Evolutionary conservation across 1,140 invertebrate species (phyloP), one percentile per base, ranked within the genome.

Genomic region (Hylaeus volcanicus): DNA sequence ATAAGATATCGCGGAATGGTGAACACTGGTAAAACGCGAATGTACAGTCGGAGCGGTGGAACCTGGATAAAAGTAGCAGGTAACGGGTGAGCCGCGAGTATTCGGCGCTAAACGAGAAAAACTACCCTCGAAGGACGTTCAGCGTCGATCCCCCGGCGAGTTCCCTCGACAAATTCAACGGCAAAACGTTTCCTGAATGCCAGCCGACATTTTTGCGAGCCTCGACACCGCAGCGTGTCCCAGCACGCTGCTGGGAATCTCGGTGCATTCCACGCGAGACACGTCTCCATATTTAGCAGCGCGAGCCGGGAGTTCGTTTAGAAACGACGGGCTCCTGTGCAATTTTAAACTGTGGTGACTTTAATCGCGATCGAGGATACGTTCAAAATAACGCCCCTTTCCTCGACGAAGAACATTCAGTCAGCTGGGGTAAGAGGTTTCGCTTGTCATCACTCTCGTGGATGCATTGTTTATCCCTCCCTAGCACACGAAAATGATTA

Each of bases 331-430:
- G 14, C 14, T 51, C 37, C n/a, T 5, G n/a, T 3, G 43, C 43
- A 73, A 61, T 73, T 73, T 37, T 41, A 70, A 70, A 64, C 14
- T 26, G 37, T 26, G 37, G 56, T 11, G 14, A 39, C 63, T 55
- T n/a, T 64, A 65, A 79, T 74, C 77, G 63, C 15, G 63, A 79
- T 26, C 26, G 26, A 26, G 26, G 26, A 26, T 26, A 26, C 26
- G 26, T 26, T 26, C 26, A 26, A 26, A 26, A 26, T 26, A 26
- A n/a, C n/a, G n/a, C n/a, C n/a, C n/a, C n/a, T n/a, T n/a, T n/a
- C n/a, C n/a, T n/a, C n/a, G n/a, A n/a, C n/a, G n/a, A n/a, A n/a
- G n/a, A n/a, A n/a, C n/a, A n/a, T n/a, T n/a, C n/a, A n/a, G n/a
- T n/a, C n/a, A 26, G 26, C 26, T 26, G 26, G 26, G 26, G 26